Conservation (phyloP, 2,113 vertebrate genomes). For the Menura novaehollandiae region DNA sequence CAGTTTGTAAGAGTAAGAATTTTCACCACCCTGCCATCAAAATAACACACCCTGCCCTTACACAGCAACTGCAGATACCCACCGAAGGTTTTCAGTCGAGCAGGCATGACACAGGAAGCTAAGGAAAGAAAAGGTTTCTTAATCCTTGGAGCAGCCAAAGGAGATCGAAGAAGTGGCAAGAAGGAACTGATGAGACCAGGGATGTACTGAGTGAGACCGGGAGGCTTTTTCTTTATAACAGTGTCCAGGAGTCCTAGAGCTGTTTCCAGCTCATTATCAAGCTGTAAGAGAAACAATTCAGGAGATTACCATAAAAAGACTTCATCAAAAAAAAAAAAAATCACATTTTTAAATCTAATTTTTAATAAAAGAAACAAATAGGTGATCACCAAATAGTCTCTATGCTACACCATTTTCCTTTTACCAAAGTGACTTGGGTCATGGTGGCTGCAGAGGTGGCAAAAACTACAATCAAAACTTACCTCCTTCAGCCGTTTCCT, state of each 20-base stretch:
- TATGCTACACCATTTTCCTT: background rate
- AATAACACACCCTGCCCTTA: background rate
- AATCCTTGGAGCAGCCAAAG: slow-evolving; percentile 87
- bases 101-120: slow-evolving; percentile 85
- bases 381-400: background rate
- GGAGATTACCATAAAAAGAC: background rate
- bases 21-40: background rate
- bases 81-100: slow-evolving; percentile 85
- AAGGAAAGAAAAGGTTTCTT: slow-evolving; percentile 83
- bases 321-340: background rate
- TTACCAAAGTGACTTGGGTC: background rate
- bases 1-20: background rate
- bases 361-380: background rate
- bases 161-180: slow-evolving; percentile 87
- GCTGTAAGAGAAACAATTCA: slow-evolving; percentile 67
- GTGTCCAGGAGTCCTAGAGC: slow-evolving; percentile 81
- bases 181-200: slow-evolving; percentile 82
- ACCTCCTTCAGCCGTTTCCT: slow-evolving; percentile 86
- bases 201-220: slow-evolving; percentile 85
- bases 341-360: background rate
- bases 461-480: background rate
- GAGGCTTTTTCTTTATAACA: slow-evolving; percentile 76
- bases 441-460: background rate
- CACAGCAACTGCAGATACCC: slow-evolving; percentile 15
- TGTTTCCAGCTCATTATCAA: slow-evolving; percentile 84